Percentiles rank a stretch among this genome's conserved stretches.
phyloP scores from a whole-genome alignment of 92 coral and sea anemone species.

The Paramuricea clavata region DNA sequence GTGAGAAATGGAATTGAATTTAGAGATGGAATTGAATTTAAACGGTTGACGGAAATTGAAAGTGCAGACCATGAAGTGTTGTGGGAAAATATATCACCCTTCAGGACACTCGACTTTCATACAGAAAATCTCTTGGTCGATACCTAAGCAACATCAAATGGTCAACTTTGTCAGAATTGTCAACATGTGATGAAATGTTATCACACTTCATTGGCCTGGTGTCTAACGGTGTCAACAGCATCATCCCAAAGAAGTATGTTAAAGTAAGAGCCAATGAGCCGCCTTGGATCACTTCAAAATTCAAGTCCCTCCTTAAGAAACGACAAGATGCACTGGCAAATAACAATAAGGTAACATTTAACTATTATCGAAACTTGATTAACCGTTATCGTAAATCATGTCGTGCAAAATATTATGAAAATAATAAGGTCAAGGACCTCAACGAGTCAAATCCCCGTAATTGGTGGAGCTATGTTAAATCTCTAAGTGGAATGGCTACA shows the following conservation, averaged over 20 bases:
- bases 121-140: too few relatives aligned
- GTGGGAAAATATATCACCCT: too few relatives aligned
- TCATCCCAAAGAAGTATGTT: not conserved
- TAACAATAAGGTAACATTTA: not conserved
- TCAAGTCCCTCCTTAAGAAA: constrained; percentile 9
- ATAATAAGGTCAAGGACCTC: not conserved
- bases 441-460: not conserved
- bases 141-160: not conserved
- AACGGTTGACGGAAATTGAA: too few relatives aligned
- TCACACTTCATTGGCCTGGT: not conserved
- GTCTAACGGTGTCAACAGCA: not conserved
- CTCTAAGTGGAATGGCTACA: not conserved
- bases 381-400: not conserved
- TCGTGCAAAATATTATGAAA: constrained; percentile 1
- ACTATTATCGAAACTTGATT: not conserved
- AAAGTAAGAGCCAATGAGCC: not conserved
- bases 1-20: too few relatives aligned
- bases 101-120: too few relatives aligned
- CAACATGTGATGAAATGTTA: not conserved
- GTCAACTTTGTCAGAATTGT: not conserved
- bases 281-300: not conserved
- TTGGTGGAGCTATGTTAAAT: constrained; percentile 2
- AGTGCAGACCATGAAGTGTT: too few relatives aligned
- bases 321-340: constrained; percentile 1
- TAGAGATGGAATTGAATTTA: too few relatives aligned